Base-by-base conservation (phyloP, 53 echinoderm and acorn worm species). In the Paelopatides confundens region DNA sequence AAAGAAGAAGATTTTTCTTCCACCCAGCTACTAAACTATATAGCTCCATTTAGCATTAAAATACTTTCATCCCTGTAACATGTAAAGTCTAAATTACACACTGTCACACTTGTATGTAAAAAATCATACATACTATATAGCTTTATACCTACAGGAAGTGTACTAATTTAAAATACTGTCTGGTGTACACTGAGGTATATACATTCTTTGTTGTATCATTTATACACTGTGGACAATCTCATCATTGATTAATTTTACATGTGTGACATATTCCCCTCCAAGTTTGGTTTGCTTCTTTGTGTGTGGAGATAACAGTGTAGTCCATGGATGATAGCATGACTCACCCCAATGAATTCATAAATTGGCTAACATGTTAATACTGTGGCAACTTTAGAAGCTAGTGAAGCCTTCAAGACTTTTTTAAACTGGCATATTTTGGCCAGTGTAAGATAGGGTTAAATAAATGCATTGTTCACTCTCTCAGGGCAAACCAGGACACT, bases 231-330 rank as follows among this genome's bases (percentile, higher is more conserved):
- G 58, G 58, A 58, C 58, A 58, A 17, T 58, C 21, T 58, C 58
- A 58, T 58, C 58, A 58, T 58, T 58, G 58, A 58, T 58, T 58
- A 58, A 58, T 58, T 58, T 58, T 58, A 58, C 58, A 58, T 58
- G 58, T 58, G 58, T 58, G 58, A 58, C 58, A 58, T 58, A 58
- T 58, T 58, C 58, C n/a, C 58, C 58, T 58, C 58, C 58, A 58
- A 58, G 58, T 58, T 58, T 58, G 58, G 58, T 21, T 58, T 58
- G 18, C 24, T 58, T 58, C 58, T 58, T 58, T 58, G 58, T 58
- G 58, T 12, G n/a, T 58, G 58, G 58, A 58, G 58, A 58, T 58
- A 58, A 58, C 58, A 58, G 18, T 58, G 58, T 21, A 58, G 58
- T 18, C 58, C 58, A 58, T 15, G 58, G n/a, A n/a, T n/a, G n/a